A percentile compares a stretch with the other conserved stretches of the same genome.
phyloP scores from a whole-genome alignment of 2,113 vertebrate genomes.

The Ictidomys tridecemlineatus region DNA sequence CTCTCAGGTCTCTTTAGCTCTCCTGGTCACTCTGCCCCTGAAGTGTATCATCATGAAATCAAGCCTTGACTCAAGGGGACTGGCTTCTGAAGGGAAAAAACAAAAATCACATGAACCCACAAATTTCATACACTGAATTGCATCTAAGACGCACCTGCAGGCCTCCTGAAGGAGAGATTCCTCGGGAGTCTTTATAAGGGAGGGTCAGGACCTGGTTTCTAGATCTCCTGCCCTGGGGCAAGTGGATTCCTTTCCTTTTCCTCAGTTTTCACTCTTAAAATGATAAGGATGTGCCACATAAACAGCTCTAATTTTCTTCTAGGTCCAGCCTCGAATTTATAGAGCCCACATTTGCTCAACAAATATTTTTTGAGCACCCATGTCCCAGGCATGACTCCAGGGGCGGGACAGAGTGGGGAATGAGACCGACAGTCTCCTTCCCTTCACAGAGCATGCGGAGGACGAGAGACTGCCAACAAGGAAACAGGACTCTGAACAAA shows the following conservation, averaged over 20 bases:
- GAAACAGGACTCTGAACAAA: background rate
- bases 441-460: fast-evolving
- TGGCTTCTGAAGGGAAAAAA: background rate
- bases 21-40: background rate
- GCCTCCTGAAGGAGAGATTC: background rate
- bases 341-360: background rate
- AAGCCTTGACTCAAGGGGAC: background rate
- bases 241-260: background rate
- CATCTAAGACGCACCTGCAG: background rate
- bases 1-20: background rate
- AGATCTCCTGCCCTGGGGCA: background rate
- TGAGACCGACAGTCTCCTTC: background rate
- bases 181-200: background rate
- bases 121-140: background rate
- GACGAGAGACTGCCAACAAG: background rate
- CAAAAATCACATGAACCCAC: background rate
- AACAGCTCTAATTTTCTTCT: background rate
- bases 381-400: background rate
- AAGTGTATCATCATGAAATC: background rate
- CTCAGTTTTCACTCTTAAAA: background rate
- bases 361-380: background rate
- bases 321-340: background rate
- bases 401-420: background rate
- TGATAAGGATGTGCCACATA: background rate
- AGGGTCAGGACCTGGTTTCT: background rate